A percentile compares a stretch with the other conserved stretches of the same genome.
These are phyloP conservation scores for Cricetomys ansorgei DNA, from an alignment of 2,113 vertebrate species.

Conservation along the genomic window DNA sequence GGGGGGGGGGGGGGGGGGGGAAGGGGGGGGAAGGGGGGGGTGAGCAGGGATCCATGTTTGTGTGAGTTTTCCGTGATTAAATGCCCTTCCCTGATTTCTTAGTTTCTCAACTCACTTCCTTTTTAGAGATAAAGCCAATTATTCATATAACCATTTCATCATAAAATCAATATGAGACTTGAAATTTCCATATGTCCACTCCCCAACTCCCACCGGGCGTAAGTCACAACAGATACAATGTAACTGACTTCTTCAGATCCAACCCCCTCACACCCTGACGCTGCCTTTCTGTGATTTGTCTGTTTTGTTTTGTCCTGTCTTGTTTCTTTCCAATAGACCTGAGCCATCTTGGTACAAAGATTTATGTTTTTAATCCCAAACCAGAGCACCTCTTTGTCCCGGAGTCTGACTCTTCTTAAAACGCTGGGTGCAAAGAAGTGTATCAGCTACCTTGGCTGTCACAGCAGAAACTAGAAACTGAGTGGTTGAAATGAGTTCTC, in stretches of 20 bases:
- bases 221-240: not conserved
- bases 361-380: not conserved
- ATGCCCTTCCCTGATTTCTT: slow-evolving; percentile 2
- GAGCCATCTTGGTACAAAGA: slow-evolving; percentile 6
- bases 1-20: too few relatives aligned
- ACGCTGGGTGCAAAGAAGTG: not conserved
- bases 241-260: not conserved
- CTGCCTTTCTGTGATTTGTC: not conserved
- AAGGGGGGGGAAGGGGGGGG: too few relatives aligned
- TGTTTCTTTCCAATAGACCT: not conserved
- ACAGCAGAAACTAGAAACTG: too few relatives aligned
- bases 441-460: not conserved
- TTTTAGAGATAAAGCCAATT: not conserved
- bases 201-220: not conserved
- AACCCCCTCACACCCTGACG: not conserved
- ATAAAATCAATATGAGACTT: slow-evolving; percentile 39
- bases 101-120: not conserved
- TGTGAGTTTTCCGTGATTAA: not conserved
- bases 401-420: not conserved
- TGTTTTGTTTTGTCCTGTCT: not conserved
- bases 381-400: not conserved
- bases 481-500: not conserved
- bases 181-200: not conserved
- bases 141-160: slow-evolving; percentile 25
- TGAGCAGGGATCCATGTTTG: not conserved